phyloP scores from a whole-genome alignment of 53 echinoderm and acorn worm genomes.

The Pentamera pediparva region DNA sequence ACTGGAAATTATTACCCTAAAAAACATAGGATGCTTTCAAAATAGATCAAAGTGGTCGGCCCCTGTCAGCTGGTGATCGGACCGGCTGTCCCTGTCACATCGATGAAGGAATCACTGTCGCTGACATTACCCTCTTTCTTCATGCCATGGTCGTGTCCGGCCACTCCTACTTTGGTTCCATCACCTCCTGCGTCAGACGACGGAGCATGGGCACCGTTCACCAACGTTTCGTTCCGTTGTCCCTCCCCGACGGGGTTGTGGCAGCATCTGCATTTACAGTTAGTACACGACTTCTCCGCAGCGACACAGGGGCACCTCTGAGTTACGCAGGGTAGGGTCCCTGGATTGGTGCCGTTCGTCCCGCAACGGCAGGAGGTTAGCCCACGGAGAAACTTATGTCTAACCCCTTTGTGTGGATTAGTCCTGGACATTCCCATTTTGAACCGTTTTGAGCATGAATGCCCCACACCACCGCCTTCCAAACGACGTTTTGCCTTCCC shows the following conservation, averaged over 20 bases:
- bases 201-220: not conserved
- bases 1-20: too few species aligned
- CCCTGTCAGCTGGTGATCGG: conserved; percentile 32
- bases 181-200: not conserved
- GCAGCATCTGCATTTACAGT: conserved; percentile 86
- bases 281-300: conserved; percentile 54
- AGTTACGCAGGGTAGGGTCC: conserved; percentile 67
- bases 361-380: conserved; percentile 78
- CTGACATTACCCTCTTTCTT: conserved; percentile 31
- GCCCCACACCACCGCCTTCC: conserved; percentile 50
- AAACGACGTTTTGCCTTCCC: conserved; percentile 68
- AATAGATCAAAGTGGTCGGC: too few species aligned
- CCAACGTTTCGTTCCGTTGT: not conserved
- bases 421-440: too few species aligned
- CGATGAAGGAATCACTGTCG: conserved; percentile 35
- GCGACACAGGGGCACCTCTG: conserved; percentile 86
- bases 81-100: conserved; percentile 33
- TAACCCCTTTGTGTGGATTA: too few species aligned
- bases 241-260: conserved; percentile 55
- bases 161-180: not conserved
- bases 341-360: conserved; percentile 51
- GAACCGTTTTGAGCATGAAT: too few species aligned
- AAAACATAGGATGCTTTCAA: too few species aligned
- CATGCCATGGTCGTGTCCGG: too few species aligned
- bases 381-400: too few species aligned